Base-by-base conservation (phyloP, 2,113 vertebrate species). In the Neopipo cinnamomea region DNA sequence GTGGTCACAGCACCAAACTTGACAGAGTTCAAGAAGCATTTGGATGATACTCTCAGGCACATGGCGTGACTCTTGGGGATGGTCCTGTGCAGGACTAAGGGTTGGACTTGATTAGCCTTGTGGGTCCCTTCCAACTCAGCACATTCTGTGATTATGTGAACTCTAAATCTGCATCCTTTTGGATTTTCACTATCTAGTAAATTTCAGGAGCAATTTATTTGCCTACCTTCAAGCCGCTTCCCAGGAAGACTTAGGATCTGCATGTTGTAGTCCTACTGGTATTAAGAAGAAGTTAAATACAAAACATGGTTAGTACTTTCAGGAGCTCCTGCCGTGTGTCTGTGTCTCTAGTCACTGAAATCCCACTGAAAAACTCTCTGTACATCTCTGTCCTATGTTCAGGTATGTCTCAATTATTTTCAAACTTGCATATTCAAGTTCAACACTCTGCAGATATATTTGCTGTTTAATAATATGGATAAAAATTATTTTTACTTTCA, bases 401-500 rank as follows among this genome's bases (percentile, higher is more conserved):
- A 88, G 39, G 50, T 19, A 76, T 28, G 12, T 83, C 30, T 80
- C 31, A 37, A 30, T 79, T 68, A 27, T 84, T 93, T 94, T 83
- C 35, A 37, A 4, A 76, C 11, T 37, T 89, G 33, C 33, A 70
- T 33, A 56, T 66, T 67, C 67, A 59, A 55, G 30, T 66, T 35
- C 53, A 82, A 59, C 37, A n/a, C 8, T 53, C 58, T 84, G 52
- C 27, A 77, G 35, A 63, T 86, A 28, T 41, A 59, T 75, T 86
- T 89, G 37, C 58, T 87, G 5, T 73, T 88, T 77, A 92, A 55
- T 76, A 72, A 86, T 65, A 61, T 8, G 28, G 41, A 91, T 33
- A 73, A 80, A 93, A 89, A 88, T 20, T 2, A 30, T 94, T 93
- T 95, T 83, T 46, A 93, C 47, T 78, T 96, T 88, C 50, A 89